These are phyloP conservation scores for Pangasius sanitwongsei DNA, from an alignment of 2,797 vertebrate species.

Conservation along the genomic window DNA sequence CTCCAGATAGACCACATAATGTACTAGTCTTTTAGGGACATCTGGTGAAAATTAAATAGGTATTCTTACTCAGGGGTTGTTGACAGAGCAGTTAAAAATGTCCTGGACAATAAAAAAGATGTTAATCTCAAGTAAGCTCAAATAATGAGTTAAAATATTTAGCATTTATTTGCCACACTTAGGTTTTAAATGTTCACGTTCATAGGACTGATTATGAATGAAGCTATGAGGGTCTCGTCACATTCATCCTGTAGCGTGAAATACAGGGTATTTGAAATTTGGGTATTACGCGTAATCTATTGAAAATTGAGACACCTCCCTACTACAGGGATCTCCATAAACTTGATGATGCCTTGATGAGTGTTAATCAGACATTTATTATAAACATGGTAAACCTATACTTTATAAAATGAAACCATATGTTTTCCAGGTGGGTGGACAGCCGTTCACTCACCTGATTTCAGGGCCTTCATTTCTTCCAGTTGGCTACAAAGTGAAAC, in stretches of 20 bases:
- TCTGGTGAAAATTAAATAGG: slow-evolving; percentile 14
- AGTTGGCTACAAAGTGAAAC: not conserved
- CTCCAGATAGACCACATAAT: not conserved
- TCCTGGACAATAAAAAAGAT: not conserved
- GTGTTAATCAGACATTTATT: not conserved
- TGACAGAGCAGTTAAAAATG: not conserved
- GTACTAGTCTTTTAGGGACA: not conserved
- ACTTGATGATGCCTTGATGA: not conserved
- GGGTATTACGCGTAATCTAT: not conserved
- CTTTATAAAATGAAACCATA: not conserved
- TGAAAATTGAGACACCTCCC: not conserved
- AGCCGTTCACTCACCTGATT: not conserved
- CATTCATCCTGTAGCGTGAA: not conserved
- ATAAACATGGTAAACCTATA: not conserved
- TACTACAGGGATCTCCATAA: not conserved
- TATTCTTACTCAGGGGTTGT: not conserved
- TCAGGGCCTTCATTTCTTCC: not conserved
- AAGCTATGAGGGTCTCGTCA: no score
- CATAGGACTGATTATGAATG: not conserved
- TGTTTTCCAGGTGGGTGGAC: not conserved
- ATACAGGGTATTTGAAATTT: not conserved
- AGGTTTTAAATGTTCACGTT: not conserved
- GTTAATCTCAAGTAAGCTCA: not conserved
- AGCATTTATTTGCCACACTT: not conserved
- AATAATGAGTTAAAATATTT: not conserved